Base-by-base conservation (phyloP, 2,888 invertebrate species). In the Lasioglossum pauxillum region DNA sequence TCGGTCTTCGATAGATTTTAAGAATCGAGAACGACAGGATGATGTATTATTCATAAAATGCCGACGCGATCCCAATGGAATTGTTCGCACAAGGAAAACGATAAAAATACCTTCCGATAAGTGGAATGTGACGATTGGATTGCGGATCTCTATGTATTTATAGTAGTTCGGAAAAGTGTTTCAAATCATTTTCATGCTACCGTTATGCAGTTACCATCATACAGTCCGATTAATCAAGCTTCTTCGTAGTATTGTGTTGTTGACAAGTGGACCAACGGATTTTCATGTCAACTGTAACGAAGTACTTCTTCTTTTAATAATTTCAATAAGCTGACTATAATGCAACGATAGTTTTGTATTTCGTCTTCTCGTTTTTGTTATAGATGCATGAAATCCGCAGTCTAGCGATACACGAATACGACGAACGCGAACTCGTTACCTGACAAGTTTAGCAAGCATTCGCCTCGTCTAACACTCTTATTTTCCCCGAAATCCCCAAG, bases 131-230 rank as follows among this genome's bases (percentile, higher is more conserved):
- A 35, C 27, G 31, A 19, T 31, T 64, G 64, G 64, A 64, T 64
- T 31, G 64, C 64, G 64, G 64, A 64, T 64, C 8, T 64, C 16
- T 64, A 19, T 31, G n/a, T 64, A 64, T 64, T 64, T 64, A 64
- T 14, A 31, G 16, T 16, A 31, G 31, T 16, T 31, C 31, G 14
- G 27, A 64, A 64, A 27, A 31, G 31, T 64, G 14, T 60, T 64
- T 31, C 27, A 31, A 64, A 57, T 57, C n/a, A 57, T 57, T 10
- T n/a, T n/a, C 57, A n/a, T n/a, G n/a, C 57, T n/a, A 12, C 57
- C 57, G 23, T 53, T 23, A 2, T 19, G 7, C 49, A 19, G 49
- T 49, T 12, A 46, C 14, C 16, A 46, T 46, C 5, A 46, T 16
- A 41, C 3, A 35, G 35, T 41, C 10, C 4, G 16, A 46, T 19